These are phyloP conservation scores for Pseudopleuronectes americanus DNA, from an alignment of 2,797 vertebrate genomes.

Conservation along the genomic window DNA sequence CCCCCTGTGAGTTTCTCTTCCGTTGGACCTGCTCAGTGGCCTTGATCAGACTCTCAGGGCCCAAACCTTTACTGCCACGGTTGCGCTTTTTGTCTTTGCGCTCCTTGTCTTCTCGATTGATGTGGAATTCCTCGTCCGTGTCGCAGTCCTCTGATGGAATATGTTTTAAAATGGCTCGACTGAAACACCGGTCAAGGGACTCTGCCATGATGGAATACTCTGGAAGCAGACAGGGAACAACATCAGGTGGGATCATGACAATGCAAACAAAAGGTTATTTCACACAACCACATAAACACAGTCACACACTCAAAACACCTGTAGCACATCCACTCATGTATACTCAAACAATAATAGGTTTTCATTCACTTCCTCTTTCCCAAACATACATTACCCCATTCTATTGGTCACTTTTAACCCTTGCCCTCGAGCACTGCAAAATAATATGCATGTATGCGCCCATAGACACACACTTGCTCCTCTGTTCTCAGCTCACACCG, in stretches of 20 bases:
- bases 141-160: constrained; percentile 96
- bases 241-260: not conserved
- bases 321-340: too few species aligned
- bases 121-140: constrained; percentile 95
- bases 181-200: constrained; percentile 95
- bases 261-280: not conserved
- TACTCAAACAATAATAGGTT: too few species aligned
- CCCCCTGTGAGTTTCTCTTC: constrained; percentile 77
- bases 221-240: constrained; percentile 58
- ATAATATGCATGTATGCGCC: constrained; percentile 1
- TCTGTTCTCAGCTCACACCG: constrained; percentile 46
- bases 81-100: constrained; percentile 90
- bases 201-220: constrained; percentile 98
- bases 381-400: constrained; percentile 4
- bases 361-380: too few species aligned
- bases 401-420: not conserved
- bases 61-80: constrained; percentile 83
- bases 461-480: constrained; percentile 31
- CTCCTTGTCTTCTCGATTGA: constrained; percentile 90
- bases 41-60: constrained; percentile 81
- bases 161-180: constrained; percentile 94
- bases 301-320: too few species aligned
- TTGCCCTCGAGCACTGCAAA: constrained; percentile 2
- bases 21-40: constrained; percentile 84
- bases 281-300: not conserved